Percentiles rank a stretch among this genome's conserved stretches.
These are phyloP conservation scores for Holothuria leucospilota DNA, from an alignment of 53 echinoderm and acorn worm genomes.

Conservation along the genomic window DNA sequence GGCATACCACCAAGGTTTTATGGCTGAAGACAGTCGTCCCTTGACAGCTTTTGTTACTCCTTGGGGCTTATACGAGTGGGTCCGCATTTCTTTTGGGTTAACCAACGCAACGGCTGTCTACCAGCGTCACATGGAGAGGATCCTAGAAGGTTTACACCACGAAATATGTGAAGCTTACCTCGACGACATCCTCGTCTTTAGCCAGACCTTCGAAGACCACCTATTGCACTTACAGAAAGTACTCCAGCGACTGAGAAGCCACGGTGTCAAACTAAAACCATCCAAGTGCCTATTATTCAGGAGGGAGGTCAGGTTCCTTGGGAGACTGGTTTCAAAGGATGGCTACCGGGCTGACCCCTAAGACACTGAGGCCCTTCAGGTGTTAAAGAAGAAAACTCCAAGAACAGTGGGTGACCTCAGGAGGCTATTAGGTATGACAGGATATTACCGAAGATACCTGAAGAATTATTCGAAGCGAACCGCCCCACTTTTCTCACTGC, in stretches of 20 bases:
- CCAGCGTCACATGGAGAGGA: conserved; percentile 63
- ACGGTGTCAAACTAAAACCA: no score
- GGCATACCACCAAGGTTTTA: conserved; percentile 65
- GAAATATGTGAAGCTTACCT: conserved; percentile 38
- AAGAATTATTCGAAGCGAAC: neutral
- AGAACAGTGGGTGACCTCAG: conserved; percentile 60
- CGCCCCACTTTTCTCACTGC: no score
- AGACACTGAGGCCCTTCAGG: conserved; percentile 40
- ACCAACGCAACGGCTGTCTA: conserved; percentile 64
- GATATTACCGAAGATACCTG: conserved; percentile 59
- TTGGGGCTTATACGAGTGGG: conserved; percentile 64
- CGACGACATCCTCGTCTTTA: conserved; percentile 57
- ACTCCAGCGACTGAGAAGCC: no score
- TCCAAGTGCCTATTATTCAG: no score
- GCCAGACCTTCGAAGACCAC: conserved; percentile 57
- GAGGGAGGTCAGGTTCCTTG: no score
- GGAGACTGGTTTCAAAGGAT: conserved; percentile 47
- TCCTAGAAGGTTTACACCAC: conserved; percentile 26
- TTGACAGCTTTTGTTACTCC: conserved; percentile 59
- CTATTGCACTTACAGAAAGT: conserved; percentile 35
- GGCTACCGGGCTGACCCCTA: conserved; percentile 50
- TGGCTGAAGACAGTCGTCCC: conserved; percentile 1
- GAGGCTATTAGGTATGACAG: conserved; percentile 52
- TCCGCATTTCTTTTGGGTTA: conserved; percentile 65
- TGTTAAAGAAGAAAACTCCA: conserved; percentile 3